A percentile compares a stretch with the other conserved stretches of the same genome.
phyloP scores from a whole-genome alignment of 2,888 invertebrate species.

The Pandemis corylana region DNA sequence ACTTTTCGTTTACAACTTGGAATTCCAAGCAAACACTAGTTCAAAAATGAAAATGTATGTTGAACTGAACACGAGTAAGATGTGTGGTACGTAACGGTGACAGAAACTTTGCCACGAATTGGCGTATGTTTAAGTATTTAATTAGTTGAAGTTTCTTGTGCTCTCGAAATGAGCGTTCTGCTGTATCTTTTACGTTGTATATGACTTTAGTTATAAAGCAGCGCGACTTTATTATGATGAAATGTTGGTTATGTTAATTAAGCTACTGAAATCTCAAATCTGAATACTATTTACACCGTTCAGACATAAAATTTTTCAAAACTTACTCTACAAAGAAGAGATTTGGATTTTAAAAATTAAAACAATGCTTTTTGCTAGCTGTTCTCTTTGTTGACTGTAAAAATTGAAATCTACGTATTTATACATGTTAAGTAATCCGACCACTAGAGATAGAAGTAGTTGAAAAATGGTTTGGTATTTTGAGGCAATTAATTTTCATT shows the following conservation, averaged over 20 bases:
- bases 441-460: too few relatives aligned
- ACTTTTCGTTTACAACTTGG: conserved; percentile 13
- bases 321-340: neutral
- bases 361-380: too few relatives aligned
- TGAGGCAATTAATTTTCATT: too few relatives aligned
- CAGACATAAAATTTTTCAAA: neutral
- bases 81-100: neutral
- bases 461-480: too few relatives aligned
- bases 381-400: too few relatives aligned
- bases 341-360: too few relatives aligned
- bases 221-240: neutral
- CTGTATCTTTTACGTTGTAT: neutral
- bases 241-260: neutral
- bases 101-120: conserved; percentile 6
- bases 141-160: conserved; percentile 17
- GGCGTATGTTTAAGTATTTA: conserved; percentile 21
- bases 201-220: neutral
- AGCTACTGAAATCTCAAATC: neutral
- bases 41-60: conserved; percentile 14
- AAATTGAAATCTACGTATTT: too few relatives aligned
- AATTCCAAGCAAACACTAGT: conserved; percentile 16
- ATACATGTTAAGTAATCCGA: too few relatives aligned
- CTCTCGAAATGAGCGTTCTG: neutral
- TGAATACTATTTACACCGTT: neutral
- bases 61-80: neutral